Evolutionary conservation across 2,113 vertebrate genomes (phyloP).

Genomic region (Hydropotes inermis): DNA sequence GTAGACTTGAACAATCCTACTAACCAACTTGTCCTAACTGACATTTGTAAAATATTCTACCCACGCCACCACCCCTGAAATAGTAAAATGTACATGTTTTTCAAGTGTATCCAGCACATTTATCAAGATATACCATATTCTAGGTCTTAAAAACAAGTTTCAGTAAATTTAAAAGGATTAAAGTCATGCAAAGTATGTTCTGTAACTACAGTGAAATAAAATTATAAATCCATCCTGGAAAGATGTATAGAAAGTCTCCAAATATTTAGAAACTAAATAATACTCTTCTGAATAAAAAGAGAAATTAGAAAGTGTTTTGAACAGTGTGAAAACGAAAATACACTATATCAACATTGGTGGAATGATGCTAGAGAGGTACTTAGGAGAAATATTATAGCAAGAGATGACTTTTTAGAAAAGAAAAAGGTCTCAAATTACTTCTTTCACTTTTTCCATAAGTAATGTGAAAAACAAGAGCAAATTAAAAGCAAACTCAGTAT

Average conservation of each 20-base stretch:
- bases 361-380: neutral
- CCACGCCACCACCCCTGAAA: neutral
- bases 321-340: conserved; percentile 2
- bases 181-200: neutral
- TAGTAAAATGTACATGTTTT: neutral
- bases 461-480: neutral
- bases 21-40: neutral
- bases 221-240: neutral
- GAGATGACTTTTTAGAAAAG: neutral
- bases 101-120: neutral
- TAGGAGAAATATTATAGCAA: neutral
- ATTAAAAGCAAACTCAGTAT: neutral
- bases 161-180: neutral
- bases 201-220: neutral
- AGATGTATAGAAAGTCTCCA: neutral
- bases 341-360: neutral
- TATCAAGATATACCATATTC: neutral
- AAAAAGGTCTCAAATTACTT: neutral
- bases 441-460: neutral
- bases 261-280: neutral
- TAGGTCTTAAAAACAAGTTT: neutral
- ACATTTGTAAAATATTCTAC: neutral
- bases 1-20: neutral
- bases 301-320: neutral
- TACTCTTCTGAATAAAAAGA: neutral